phyloP scores from a whole-genome alignment of 2,888 invertebrate species.

The Strigamia maritima region DNA sequence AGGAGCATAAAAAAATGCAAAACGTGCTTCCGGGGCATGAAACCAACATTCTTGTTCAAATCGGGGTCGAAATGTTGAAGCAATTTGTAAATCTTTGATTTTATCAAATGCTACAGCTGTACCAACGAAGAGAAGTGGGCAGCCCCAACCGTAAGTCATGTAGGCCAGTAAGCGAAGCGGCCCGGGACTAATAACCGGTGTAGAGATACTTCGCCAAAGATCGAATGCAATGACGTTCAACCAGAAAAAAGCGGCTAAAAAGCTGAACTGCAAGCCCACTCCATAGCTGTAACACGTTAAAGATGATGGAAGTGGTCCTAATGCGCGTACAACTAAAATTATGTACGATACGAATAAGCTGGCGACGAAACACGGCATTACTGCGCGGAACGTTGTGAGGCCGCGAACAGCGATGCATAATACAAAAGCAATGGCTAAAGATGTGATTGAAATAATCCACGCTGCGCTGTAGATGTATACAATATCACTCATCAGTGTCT shows the following conservation, averaged over 20 bases:
- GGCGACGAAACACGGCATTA: not conserved
- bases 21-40: not conserved
- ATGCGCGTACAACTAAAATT: not conserved
- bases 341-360: slow-evolving; percentile 14
- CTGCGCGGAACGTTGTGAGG: not conserved
- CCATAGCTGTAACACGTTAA: not conserved
- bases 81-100: not conserved
- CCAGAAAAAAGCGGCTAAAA: slow-evolving; percentile 31
- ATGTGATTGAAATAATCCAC: not conserved
- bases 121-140: not conserved
- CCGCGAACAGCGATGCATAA: not conserved
- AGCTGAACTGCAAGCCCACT: not conserved
- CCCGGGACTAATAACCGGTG: not conserved
- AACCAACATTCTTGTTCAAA: not conserved
- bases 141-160: not conserved
- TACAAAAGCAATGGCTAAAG: not conserved
- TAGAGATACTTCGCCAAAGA: not conserved
- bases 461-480: not conserved
- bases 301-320: not conserved
- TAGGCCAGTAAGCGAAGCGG: not conserved
- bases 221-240: slow-evolving; percentile 30
- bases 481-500: not conserved
- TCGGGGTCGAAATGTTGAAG: not conserved
- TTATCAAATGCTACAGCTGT: not conserved
- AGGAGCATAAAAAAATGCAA: too few relatives aligned